Base-by-base conservation (phyloP, 1,140 invertebrate species). In the Diorhabda elongata region DNA sequence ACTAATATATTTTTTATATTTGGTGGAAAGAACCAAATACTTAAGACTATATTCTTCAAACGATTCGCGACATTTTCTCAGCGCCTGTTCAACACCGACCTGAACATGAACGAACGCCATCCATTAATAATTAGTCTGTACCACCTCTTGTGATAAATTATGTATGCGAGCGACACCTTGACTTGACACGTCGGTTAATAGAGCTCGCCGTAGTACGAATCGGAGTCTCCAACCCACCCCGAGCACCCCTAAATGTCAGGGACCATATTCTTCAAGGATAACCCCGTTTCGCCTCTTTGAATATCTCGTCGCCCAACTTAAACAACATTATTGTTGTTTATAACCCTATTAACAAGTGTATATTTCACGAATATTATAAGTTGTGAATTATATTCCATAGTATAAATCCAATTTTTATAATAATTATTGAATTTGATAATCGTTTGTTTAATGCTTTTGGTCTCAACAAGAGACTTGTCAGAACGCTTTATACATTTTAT, bases 91-190 rank as follows among this genome's bases (percentile, higher is more conserved):
- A 73, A 73, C 72, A 73, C 60, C 44, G 65, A 68, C 61, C 66
- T 67, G 69, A 70, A 72, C 69, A 72, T 66, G 64, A 71, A 71
- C 69, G 56, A 62, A 61, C 62, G 66, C 26, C 47, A 42, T 62
- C 69, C 52, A 69, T 74, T 69, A 74, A 74, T 74, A 74, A 74
- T 74, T 74, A 74, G 72, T 65, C 66, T 69, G 70, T 67, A 66
- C 70, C 66, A 67, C 65, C 70, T 70, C 69, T 71, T 68, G 64
- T 74, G 70, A 74, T 74, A 67, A 74, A 74, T 74, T 74, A 74
- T 74, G 71, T 74, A 73, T 74, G 73, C 66, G 70, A 72, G 69
- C 73, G 73, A 74, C 73, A 74, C 73, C 73, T 74, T 74, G 73
- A 74, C 73, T 74, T 74, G 73, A 74, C 73, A 72, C 69, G 60